Percentiles rank a stretch among this genome's conserved stretches.
Conservation (phyloP, 2,888 invertebrate species). For the Troides oblongomaculatus region DNA sequence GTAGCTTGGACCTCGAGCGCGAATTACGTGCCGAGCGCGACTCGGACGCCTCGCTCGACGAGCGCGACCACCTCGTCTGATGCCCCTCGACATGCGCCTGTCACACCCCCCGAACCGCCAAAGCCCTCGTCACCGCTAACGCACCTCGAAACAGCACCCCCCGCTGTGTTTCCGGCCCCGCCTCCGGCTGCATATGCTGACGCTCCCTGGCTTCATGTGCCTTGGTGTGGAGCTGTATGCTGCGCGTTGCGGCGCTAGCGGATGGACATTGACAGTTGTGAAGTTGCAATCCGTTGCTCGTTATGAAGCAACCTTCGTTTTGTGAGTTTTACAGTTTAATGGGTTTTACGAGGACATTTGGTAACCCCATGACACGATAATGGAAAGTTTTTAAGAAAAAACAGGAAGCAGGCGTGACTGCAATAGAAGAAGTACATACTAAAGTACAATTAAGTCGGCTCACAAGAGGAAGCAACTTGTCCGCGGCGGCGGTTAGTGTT, state of each 20-base stretch:
- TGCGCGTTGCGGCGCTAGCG: conserved; percentile 14
- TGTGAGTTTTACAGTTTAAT: not conserved
- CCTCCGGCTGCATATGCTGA: conserved; percentile 12
- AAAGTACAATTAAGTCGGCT: conserved; percentile 19
- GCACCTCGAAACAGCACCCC: not conserved
- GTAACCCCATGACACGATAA: not conserved
- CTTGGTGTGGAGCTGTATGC: conserved; percentile 13
- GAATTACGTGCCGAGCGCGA: conserved; percentile 68
- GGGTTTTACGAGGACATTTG: conserved; percentile 6
- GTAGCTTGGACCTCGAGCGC: conserved; percentile 75
- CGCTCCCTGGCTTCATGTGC: conserved; percentile 16
- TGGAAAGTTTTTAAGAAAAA: not conserved
- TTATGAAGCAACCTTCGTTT: not conserved
- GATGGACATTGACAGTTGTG: conserved; percentile 8
- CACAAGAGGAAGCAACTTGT: conserved; percentile 9
- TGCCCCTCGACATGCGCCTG: conserved; percentile 28
- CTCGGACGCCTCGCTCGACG: conserved; percentile 72
- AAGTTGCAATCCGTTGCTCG: not conserved
- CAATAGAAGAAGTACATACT: conserved; percentile 19
- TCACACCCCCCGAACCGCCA: not conserved
- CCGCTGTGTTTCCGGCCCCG: conserved; percentile 14
- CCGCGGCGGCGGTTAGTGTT: conserved; percentile 11
- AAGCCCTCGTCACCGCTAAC: conserved; percentile 3
- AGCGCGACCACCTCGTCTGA: conserved; percentile 72
- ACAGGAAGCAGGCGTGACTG: conserved; percentile 2